phyloP scores from a whole-genome alignment of 2,797 vertebrate genomes.

The Cossypha heuglini region DNA sequence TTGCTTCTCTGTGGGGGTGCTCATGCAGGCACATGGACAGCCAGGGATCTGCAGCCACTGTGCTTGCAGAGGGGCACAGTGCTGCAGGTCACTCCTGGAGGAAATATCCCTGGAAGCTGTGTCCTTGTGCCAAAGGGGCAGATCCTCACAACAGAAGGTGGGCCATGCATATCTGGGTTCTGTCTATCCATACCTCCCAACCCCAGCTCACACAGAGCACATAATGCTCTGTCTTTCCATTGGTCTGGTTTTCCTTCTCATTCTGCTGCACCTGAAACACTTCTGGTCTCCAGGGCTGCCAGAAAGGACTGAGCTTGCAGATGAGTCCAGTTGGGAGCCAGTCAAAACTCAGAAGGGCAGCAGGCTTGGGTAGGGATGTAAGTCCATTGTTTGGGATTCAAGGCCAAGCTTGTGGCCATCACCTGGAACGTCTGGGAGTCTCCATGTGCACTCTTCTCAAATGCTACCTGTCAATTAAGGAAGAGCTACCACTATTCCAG shows the following conservation, averaged over 20 bases:
- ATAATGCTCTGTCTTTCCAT: background rate
- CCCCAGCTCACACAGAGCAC: background rate
- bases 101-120: background rate
- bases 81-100: background rate
- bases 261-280: background rate
- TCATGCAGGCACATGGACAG: background rate
- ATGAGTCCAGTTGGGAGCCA: background rate
- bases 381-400: background rate
- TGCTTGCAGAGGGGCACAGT: background rate
- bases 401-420: background rate
- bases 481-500: background rate
- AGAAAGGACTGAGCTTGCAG: background rate
- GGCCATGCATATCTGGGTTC: fast-evolving
- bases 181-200: fast-evolving
- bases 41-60: background rate
- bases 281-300: background rate
- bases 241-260: background rate
- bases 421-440: background rate
- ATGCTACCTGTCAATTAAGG: background rate
- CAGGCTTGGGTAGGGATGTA: background rate
- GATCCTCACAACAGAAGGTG: background rate
- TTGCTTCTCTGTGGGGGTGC: background rate
- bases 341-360: background rate
- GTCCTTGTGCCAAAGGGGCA: background rate
- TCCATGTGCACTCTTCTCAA: background rate